Base-by-base conservation (phyloP, 1,140 invertebrate genomes). In the Batillaria attramentaria region DNA sequence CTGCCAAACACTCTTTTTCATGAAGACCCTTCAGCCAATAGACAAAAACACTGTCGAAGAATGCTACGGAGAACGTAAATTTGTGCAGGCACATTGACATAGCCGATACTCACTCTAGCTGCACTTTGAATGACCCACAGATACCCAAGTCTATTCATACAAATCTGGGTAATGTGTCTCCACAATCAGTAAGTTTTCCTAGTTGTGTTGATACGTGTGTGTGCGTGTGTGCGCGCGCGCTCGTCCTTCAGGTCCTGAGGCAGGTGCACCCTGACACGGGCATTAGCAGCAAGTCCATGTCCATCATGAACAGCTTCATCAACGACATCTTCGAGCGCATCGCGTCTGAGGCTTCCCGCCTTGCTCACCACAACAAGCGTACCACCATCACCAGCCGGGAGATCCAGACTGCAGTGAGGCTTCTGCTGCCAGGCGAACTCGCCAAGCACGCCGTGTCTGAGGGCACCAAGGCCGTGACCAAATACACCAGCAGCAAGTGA, bases 381-480 rank as follows among this genome's bases (percentile, higher is more conserved):
- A 87, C 85, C 2, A 92, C 91, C 43, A 93, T 93, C 82, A 93
- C 92, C 28, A 91, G 89, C 78, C 87, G 93, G 78, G 93, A 94
- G 86, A 93, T 94, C 68, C 93, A 94, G 83, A 93, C 93, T 24
- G 92, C 93, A 68, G 93, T 93, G 33, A 87, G 93, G 43, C 89
- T 94, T 6, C 84, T 94, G 28, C 84, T 94, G 39, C 93, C 93
- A 24, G 93, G 94, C 77, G 93, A 94, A 84, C 89, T 94, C 82
- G 92, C 93, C 77, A 93, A 93, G 79, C 93, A 93, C 86, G 93
- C 93, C 39, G 92, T 94, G 0, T 91, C 90, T 69, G 93, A 93
- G 86, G 93, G 93, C 57, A 93, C 92, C 72, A 93, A 94, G 86
- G 93, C 93, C 80, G 92, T 93, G 28, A 92, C 93, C 81, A 93